A percentile compares a stretch with the other conserved stretches of the same genome.
Evolutionary conservation across 2,888 invertebrate genomes (phyloP).

Genomic region (Andrena trimmerana): DNA sequence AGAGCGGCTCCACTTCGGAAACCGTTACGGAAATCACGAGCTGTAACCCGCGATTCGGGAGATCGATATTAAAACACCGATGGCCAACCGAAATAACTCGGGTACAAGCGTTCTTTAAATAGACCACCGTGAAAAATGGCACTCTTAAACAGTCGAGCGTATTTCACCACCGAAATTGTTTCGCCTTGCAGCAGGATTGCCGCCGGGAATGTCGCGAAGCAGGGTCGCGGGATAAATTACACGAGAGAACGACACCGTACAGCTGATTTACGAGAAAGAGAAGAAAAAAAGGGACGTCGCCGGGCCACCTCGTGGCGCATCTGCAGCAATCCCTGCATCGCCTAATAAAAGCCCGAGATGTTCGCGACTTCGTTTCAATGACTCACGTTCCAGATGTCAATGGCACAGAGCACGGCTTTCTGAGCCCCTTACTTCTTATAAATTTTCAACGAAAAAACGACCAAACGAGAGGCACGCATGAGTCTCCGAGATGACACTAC

Average conservation of each 20-base stretch:
- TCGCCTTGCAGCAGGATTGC: background rate
- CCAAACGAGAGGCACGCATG: background rate
- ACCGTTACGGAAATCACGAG: background rate
- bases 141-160: background rate
- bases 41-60: background rate
- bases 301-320: conserved; percentile 40
- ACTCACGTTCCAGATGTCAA: conserved; percentile 56
- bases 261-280: conserved; percentile 31
- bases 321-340: conserved; percentile 38
- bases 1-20: conserved; percentile 27
- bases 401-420: conserved; percentile 24
- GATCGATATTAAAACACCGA: background rate
- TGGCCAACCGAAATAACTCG: background rate
- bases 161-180: conserved; percentile 2
- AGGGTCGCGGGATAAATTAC: conserved; percentile 13
- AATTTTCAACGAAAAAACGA: conserved; percentile 7
- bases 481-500: background rate
- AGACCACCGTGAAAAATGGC: background rate
- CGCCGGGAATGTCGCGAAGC: conserved; percentile 15
- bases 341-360: conserved; percentile 56
- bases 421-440: background rate
- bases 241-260: conserved; percentile 1
- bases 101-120: background rate
- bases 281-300: background rate
- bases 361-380: conserved; percentile 50